These are phyloP conservation scores for Microctonus hyperodae DNA, from an alignment of 2,888 invertebrate genomes.

Conservation along the genomic window DNA sequence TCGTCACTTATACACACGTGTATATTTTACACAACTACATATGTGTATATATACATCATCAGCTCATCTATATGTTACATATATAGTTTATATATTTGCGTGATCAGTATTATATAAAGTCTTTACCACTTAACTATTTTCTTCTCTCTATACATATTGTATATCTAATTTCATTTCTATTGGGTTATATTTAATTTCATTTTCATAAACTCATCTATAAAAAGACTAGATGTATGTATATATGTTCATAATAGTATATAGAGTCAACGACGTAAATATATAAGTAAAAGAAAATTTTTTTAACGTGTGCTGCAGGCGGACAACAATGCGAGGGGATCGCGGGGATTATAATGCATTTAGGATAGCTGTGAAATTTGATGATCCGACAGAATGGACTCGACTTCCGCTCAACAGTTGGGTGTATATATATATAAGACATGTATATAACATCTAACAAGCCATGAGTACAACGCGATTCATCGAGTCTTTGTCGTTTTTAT, in stretches of 20 bases:
- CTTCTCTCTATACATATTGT: slow-evolving; percentile 9
- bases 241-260: no score
- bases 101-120: no score
- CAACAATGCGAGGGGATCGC: no score
- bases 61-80: not conserved
- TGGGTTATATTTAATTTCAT: not conserved
- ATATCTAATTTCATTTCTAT: slow-evolving; percentile 11
- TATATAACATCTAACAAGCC: slow-evolving; percentile 22
- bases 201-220: no score
- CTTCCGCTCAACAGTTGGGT: slow-evolving; percentile 18
- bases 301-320: not conserved
- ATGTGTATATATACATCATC: slow-evolving; percentile 19
- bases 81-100: not conserved
- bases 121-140: not conserved
- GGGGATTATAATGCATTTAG: slow-evolving; percentile 18
- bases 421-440: not conserved
- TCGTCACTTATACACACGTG: slow-evolving; percentile 13
- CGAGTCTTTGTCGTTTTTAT: no score
- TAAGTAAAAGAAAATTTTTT: slow-evolving; percentile 8
- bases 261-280: slow-evolving; percentile 5
- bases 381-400: slow-evolving; percentile 20
- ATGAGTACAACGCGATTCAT: slow-evolving; percentile 20
- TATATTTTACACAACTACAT: slow-evolving; percentile 13
- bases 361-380: slow-evolving; percentile 28
- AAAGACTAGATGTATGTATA: no score